Conservation (phyloP, 1,140 invertebrate genomes). For the Sarcophaga bullata region DNA sequence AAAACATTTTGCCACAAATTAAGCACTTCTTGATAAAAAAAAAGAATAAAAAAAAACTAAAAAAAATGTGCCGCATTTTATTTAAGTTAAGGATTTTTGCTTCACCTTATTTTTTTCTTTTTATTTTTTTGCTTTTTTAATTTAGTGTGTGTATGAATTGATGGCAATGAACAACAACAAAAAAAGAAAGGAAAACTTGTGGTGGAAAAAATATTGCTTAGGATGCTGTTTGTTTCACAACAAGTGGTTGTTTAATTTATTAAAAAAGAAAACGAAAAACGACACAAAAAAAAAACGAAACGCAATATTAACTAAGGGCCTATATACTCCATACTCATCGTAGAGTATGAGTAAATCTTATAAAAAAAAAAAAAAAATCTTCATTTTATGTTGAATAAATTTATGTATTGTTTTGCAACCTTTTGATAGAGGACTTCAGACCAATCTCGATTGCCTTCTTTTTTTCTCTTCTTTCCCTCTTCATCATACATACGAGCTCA, state of each 20-base stretch:
- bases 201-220: not conserved
- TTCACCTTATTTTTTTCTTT: conserved; percentile 18
- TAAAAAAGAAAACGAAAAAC: not conserved
- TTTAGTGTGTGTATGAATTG: not conserved
- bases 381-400: conserved; percentile 39
- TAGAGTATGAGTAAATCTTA: not conserved
- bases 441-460: not conserved
- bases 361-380: no score
- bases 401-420: conserved; percentile 34
- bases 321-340: no score
- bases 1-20: conserved; percentile 41
- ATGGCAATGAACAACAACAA: not conserved
- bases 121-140: not conserved
- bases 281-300: not conserved
- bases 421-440: conserved; percentile 14
- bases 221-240: not conserved
- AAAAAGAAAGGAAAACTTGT: not conserved
- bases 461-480: no score
- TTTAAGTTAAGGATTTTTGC: not conserved
- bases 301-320: no score
- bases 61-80: no score
- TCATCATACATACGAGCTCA: no score
- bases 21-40: conserved; percentile 40
- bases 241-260: conserved; percentile 1
- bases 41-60: no score